Conservation (phyloP, 2,797 vertebrate species). For the Rhinella marina region DNA sequence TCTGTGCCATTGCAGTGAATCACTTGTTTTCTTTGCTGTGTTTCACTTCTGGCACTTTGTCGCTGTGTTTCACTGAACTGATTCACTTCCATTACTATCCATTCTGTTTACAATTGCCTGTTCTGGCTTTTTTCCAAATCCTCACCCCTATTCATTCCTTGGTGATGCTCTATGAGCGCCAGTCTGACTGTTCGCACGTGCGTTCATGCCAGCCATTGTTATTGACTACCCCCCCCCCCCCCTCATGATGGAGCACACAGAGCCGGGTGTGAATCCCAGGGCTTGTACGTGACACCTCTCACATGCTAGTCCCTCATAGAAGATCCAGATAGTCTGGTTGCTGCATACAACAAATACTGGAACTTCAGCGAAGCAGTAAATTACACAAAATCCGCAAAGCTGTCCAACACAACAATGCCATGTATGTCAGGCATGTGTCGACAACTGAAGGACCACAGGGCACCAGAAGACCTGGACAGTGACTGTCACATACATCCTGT, state of each 20-base stretch:
- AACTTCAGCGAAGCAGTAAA: slow-evolving; percentile 23
- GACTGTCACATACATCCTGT: neutral
- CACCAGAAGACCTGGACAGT: no score
- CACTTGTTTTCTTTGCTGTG: neutral
- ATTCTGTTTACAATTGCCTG: neutral
- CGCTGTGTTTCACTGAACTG: no score
- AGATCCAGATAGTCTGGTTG: slow-evolving; percentile 30
- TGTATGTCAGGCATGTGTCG: slow-evolving; percentile 28
- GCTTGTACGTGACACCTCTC: slow-evolving; percentile 23
- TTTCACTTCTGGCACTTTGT: neutral
- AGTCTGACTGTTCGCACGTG: neutral
- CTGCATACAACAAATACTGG: slow-evolving; percentile 2
- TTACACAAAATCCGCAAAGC: neutral
- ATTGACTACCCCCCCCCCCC: neutral
- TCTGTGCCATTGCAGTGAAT: neutral
- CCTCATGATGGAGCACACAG: neutral
- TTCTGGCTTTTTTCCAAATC: neutral
- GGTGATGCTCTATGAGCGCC: neutral
- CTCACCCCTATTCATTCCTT: slow-evolving; percentile 14
- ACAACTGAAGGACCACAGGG: neutral
- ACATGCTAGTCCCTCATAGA: neutral
- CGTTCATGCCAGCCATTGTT: neutral
- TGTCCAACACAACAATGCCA: slow-evolving; percentile 27
- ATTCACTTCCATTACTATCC: neutral
- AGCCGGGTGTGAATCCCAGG: neutral